Percentiles rank a stretch among this genome's conserved stretches.
Conservation (phyloP, 2,888 invertebrate species). For the Spilosoma lubricipeda region DNA sequence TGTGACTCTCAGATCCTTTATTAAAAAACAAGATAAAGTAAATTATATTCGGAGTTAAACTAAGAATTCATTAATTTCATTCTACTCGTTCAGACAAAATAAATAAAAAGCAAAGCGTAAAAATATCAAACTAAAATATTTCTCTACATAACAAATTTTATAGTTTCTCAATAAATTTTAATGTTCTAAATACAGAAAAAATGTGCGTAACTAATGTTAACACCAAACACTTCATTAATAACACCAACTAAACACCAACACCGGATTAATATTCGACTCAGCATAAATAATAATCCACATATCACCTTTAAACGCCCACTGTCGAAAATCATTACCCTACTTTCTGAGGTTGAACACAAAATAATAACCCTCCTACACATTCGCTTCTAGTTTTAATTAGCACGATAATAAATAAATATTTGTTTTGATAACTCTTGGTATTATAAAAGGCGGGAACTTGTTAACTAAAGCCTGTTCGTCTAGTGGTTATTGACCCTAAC, state of each 20-base stretch:
- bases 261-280: constrained; percentile 9
- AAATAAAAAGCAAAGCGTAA: no score
- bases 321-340: constrained; percentile 31
- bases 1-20: no score
- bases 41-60: no score
- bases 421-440: constrained; percentile 32
- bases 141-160: background rate
- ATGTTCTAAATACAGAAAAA: background rate
- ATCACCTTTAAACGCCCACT: constrained; percentile 34
- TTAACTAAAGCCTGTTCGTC: constrained; percentile 20
- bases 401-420: constrained; percentile 38
- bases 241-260: constrained; percentile 3
- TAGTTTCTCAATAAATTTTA: background rate
- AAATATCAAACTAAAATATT: background rate
- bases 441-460: constrained; percentile 24
- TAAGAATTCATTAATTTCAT: no score
- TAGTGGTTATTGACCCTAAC: background rate
- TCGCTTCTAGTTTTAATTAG: constrained; percentile 40
- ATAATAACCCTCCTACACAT: constrained; percentile 39
- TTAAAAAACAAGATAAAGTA: no score
- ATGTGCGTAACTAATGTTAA: constrained; percentile 3
- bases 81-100: background rate
- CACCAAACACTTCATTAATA: constrained; percentile 7
- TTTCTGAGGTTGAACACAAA: constrained; percentile 23
- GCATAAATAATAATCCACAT: constrained; percentile 27